Base-by-base conservation (phyloP, 2,797 vertebrate species). In the Tadarida brasiliensis region DNA sequence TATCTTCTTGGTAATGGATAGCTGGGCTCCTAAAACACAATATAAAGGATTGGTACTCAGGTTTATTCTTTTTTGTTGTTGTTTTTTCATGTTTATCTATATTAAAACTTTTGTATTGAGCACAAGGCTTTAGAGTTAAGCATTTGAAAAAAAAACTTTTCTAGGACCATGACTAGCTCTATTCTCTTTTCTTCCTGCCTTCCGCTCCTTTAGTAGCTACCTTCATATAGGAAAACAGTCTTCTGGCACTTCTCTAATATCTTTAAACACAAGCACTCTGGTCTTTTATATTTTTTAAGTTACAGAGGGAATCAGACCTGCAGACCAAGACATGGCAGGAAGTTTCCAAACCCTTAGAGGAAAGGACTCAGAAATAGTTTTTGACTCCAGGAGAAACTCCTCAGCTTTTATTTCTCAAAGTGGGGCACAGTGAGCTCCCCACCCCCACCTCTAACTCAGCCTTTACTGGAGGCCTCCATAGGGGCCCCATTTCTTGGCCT, bases 1-100 rank as follows among this genome's bases (percentile, higher is more conserved):
- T 96, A 98, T 98, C 97, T 98, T 98, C 98, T 98, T 98, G 97
- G 96, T 97, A 98, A 98, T 95, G 97, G 91, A 97, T 95, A 98
- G 97, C 83, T 98, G 96, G 98, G 98, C 95, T 98, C 98, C 98
- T 99, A 97, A 98, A 97, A 98, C 28, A 92, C 90, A 98, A 97
- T 95, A 98, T 97, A 94, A 97, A 96, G 3, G 9, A 82, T 56
- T 89, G 71, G 57, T 90, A 81, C 47, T 87, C 39, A n/a, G 49
- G 17, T 33, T 97, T 89, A 44, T 44, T 33, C 8, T 39, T 84
- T 49, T 15, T 30, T 8, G 54, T 12, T 26, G 71, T 17, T 12
- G 59, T 30, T 77, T 17, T 9, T 67, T 39, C 61, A 44, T 20
- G 61, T 90, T 70, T 82, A 56, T 67, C 28, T 84, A 33, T 15